Evolutionary conservation across 1,140 invertebrate genomes (phyloP), one percentile per base, ranked within the genome.

Genomic region (Sycobia sp.): DNA sequence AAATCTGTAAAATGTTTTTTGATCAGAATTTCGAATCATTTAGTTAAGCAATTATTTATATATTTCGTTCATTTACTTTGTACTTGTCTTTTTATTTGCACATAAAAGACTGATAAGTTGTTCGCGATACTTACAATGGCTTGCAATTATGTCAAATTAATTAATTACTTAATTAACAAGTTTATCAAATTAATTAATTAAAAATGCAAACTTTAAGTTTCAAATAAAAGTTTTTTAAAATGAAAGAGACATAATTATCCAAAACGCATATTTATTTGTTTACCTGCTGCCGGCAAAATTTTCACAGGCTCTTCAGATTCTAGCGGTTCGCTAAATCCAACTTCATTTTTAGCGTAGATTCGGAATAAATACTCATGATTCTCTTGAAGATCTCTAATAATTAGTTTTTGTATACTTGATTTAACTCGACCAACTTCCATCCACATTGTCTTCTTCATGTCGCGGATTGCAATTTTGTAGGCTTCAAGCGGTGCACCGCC

Each of bases 371-470:
- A 97, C 71, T 93, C 90, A 73, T 95, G 92, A 71, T 90, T 89
- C 76, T 96, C 94, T 77, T 92, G 91, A 53, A 96, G 80, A 73
- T 96, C 93, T 73, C 89, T 87, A 46, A 96, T 91, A 62, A 89
- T 91, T 70, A 94, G 87, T 78, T 91, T 92, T 69, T 93, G 91
- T 36, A 90, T 87, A 63, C 91, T 89, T 1, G 91, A 90, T 66
- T 87, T 86, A 9, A 95, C 92, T 71, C 91, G 87, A 14, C 92
- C 94, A 47, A 96, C 93, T 86, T 96, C 93, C 85, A 96, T 96
- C 94, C 94, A 97, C 93, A 96, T 96, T 4, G 92, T 95, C 75
- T 94, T 94, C 73, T 89, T 90, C 38, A 89, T 86, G 75, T 99
- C 97, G 69, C 92, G 87, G 55, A 98, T 92, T 11, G 94, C 95